These are phyloP conservation scores for Cynoglossus semilaevis DNA, from an alignment of 2,113 vertebrate genomes.

Conservation along the genomic window DNA sequence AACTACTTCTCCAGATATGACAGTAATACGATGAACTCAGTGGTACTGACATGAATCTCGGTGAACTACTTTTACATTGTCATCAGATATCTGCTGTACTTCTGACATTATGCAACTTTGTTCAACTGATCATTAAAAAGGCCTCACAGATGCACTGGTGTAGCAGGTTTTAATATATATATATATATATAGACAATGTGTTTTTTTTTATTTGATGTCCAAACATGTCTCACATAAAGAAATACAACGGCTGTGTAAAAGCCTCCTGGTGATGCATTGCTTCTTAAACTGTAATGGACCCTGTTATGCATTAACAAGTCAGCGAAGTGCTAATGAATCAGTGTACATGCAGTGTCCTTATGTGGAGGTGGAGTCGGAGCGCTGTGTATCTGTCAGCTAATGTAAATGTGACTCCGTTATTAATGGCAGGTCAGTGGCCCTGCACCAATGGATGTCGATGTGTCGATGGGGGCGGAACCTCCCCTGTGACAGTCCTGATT, in stretches of 20 bases:
- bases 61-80: conserved; percentile 3
- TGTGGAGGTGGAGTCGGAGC: conserved; percentile 20
- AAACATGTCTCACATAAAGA: conserved; percentile 5
- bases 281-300: conserved; percentile 3
- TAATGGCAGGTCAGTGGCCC: conserved; percentile 52
- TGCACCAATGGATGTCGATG: conserved; percentile 50
- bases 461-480: conserved; percentile 51
- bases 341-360: conserved; percentile 31
- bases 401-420: conserved; percentile 62
- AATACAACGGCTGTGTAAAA: conserved; percentile 12
- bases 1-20: too few species aligned
- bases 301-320: not conserved
- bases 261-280: conserved; percentile 24
- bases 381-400: conserved; percentile 53
- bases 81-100: conserved; percentile 2
- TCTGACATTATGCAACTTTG: conserved; percentile 19
- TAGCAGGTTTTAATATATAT: conserved; percentile 4
- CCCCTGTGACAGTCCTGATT: conserved; percentile 54
- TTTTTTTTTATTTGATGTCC: not conserved
- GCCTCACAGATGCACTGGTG: not conserved
- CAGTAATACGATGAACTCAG: too few species aligned
- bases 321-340: not conserved
- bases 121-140: conserved; percentile 19
- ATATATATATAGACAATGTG: not conserved
- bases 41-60: conserved; percentile 4